Evolutionary conservation across 1,140 invertebrate species (phyloP).

Genomic region (Trialeurodes vaporariorum): DNA sequence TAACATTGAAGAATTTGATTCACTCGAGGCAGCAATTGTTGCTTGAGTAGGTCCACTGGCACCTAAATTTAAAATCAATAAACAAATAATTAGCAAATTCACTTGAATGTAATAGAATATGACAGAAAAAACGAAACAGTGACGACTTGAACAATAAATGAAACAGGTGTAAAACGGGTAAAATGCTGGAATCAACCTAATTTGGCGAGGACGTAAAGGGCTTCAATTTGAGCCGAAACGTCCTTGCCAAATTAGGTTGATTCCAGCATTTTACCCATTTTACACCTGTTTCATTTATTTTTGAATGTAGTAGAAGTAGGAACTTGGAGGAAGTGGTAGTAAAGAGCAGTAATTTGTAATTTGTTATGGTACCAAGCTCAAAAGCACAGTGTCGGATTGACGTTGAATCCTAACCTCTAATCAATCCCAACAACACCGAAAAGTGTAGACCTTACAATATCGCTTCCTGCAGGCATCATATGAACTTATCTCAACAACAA

Average conservation of each 20-base stretch:
- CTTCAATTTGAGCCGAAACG: no score
- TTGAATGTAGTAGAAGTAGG: neutral
- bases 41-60: conserved; percentile 12
- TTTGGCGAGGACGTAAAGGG: no score
- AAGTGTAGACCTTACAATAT: conserved; percentile 12
- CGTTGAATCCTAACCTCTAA: no score
- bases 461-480: conserved; percentile 10
- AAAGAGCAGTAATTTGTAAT: neutral
- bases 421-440: conserved; percentile 11
- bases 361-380: conserved; percentile 10
- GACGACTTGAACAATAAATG: no score
- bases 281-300: conserved; percentile 5
- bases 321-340: conserved; percentile 2
- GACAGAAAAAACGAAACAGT: no score
- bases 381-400: conserved; percentile 5
- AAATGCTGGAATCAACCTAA: no score
- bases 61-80: no score
- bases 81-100: no score
- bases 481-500: no score
- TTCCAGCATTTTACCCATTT: no score
- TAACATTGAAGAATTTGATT: neutral
- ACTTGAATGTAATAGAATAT: conserved; percentile 2
- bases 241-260: no score
- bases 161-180: no score
- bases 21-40: neutral